Conservation (phyloP, 2,797 vertebrate genomes). For the Peromyscus attwateri region DNA sequence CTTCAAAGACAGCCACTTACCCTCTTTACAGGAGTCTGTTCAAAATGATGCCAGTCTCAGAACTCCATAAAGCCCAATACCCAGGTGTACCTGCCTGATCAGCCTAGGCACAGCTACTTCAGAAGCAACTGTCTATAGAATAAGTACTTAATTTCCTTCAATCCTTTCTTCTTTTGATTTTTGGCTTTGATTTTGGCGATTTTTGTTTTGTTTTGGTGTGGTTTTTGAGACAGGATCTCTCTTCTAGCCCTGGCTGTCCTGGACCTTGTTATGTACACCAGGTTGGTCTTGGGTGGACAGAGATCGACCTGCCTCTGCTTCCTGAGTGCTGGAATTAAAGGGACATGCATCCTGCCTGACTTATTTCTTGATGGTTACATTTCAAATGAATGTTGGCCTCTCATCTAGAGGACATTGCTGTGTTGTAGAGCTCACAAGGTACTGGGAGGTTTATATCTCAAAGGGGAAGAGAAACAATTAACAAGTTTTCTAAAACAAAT, state of each 20-base stretch:
- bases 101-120: background rate
- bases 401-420: background rate
- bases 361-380: background rate
- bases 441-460: background rate
- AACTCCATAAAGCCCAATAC: background rate
- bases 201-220: background rate
- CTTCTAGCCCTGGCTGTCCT: background rate
- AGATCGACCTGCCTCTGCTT: background rate
- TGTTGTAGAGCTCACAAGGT: background rate
- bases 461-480: background rate
- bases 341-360: background rate
- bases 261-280: background rate
- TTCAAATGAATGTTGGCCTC: background rate
- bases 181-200: background rate
- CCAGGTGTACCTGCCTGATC: background rate
- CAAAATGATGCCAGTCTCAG: conserved; percentile 37
- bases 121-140: conserved; percentile 12
- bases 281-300: background rate
- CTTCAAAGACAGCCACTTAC: background rate
- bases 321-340: background rate
- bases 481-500: conserved; percentile 18
- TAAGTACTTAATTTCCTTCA: conserved; percentile 38
- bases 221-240: background rate
- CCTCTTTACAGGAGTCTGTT: background rate
- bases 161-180: background rate